phyloP scores from a whole-genome alignment of 2,888 invertebrate genomes.

The Oscheius sp. region DNA sequence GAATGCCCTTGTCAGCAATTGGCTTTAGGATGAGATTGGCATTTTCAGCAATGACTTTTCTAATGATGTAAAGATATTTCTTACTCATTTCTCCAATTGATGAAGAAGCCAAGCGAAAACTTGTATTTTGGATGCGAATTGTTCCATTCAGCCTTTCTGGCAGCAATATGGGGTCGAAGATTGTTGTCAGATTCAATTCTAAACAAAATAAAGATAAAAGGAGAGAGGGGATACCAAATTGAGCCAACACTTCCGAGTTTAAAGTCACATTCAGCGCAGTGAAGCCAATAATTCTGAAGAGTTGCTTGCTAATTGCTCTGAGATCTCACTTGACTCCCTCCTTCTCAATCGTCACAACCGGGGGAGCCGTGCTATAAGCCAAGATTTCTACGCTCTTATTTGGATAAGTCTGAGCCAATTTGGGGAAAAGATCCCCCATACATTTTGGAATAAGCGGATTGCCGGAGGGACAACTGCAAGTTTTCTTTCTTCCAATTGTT shows the following conservation, averaged over 20 bases:
- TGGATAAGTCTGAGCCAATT: background rate
- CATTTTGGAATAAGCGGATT: constrained; percentile 1
- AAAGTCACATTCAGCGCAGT: background rate
- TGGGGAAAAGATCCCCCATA: constrained; percentile 10
- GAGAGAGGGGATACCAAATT: background rate
- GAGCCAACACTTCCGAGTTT: background rate
- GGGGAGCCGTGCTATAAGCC: background rate
- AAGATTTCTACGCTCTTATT: background rate
- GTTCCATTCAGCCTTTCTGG: background rate
- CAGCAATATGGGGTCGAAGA: background rate
- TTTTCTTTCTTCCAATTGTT: background rate
- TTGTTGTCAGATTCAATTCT: constrained; percentile 1
- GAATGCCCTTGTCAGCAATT: background rate
- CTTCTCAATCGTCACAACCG: background rate
- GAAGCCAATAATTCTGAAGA: background rate
- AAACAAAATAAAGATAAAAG: background rate
- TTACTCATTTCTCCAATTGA: background rate
- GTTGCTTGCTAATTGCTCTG: background rate
- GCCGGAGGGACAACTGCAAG: background rate
- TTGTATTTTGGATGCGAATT: background rate
- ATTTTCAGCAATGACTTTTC: background rate
- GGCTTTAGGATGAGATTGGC: background rate
- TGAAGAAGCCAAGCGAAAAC: background rate
- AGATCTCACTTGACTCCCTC: background rate
- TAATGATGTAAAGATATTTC: too few species aligned